Percentiles rank a stretch among this genome's conserved stretches.
Evolutionary conservation across 30 jellyfish, hydroid and myxozoan species (phyloP).

Genomic region (Rhopilema esculentum): DNA sequence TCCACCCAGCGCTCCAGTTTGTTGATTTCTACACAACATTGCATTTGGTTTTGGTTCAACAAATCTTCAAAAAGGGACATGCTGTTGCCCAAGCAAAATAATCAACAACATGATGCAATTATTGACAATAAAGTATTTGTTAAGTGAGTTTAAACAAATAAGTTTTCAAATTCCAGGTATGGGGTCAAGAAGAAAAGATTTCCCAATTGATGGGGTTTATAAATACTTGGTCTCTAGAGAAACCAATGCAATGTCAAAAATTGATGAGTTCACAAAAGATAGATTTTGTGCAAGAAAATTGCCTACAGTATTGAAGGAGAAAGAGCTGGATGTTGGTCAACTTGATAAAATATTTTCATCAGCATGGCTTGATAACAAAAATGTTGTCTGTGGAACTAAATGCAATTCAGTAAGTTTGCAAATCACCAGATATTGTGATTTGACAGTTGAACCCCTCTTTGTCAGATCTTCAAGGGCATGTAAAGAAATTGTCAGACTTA

Average conservation of each 20-base stretch:
- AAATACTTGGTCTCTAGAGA: conserved; percentile 66
- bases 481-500: too few species aligned
- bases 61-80: too few species aligned
- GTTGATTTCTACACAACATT: too few species aligned
- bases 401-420: conserved; percentile 95
- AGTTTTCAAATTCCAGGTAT: not conserved
- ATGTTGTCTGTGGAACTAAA: conserved; percentile 95
- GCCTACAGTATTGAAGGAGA: conserved; percentile 79
- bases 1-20: too few species aligned
- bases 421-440: too few species aligned
- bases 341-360: conserved; percentile 94
- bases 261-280: conserved; percentile 63
- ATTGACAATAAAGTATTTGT: too few species aligned
- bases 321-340: conserved; percentile 82
- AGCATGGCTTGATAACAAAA: conserved; percentile 88
- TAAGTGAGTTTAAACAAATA: too few species aligned
- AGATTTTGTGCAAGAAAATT: conserved; percentile 72
- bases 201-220: conserved; percentile 51
- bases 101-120: too few species aligned
- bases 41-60: too few species aligned
- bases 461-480: too few species aligned
- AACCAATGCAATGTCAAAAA: conserved; percentile 19
- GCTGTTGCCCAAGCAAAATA: too few species aligned
- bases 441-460: too few species aligned
- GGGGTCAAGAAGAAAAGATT: conserved; percentile 11